Conservation (phyloP, 2,797 vertebrate species). For the Microcaecilia unicolor region DNA sequence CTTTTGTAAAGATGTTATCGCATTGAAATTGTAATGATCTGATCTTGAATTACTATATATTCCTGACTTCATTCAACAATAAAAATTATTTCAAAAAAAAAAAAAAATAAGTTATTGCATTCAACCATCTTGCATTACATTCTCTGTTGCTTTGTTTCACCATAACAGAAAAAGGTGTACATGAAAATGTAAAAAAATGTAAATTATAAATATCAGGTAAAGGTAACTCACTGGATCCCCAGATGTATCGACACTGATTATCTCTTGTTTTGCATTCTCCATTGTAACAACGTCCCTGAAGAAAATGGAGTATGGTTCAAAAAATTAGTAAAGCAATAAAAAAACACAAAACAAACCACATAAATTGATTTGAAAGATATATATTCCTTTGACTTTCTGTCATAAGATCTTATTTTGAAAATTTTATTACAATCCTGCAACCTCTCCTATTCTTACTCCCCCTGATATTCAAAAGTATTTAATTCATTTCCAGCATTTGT, state of each 20-base stretch:
- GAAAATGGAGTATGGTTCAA: conserved; percentile 14
- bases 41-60: too few species aligned
- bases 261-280: conserved; percentile 97
- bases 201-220: not conserved
- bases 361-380: not conserved
- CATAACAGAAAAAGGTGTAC: not conserved
- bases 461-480: too few species aligned
- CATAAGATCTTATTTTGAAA: not conserved
- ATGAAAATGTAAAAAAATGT: not conserved
- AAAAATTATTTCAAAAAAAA: not conserved
- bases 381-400: not conserved
- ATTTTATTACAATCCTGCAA: too few species aligned
- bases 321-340: not conserved
- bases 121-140: too few species aligned
- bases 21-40: too few species aligned
- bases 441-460: too few species aligned
- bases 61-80: too few species aligned
- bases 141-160: not conserved
- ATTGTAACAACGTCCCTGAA: conserved; percentile 89
- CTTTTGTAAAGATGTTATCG: too few species aligned
- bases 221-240: conserved; percentile 83
- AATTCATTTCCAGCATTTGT: too few species aligned
- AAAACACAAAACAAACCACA: too few species aligned
- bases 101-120: not conserved
- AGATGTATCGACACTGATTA: conserved; percentile 95